These are phyloP conservation scores for Saxidomus purpurata DNA, from an alignment of 1,140 invertebrate genomes.

Conservation along the genomic window DNA sequence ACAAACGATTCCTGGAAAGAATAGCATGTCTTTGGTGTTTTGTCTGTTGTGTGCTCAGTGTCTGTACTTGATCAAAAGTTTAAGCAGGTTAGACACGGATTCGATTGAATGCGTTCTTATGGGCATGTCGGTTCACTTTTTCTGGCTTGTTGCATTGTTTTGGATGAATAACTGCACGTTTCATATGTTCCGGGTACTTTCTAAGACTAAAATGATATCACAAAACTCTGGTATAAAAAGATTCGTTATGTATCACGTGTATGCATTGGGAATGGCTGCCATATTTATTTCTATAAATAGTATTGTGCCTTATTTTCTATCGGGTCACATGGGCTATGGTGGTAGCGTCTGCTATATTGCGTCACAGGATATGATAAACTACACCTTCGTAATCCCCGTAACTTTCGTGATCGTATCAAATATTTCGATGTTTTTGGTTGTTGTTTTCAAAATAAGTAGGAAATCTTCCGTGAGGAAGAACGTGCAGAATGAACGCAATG, in stretches of 20 bases:
- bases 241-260: not conserved
- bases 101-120: not conserved
- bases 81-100: not conserved
- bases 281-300: not conserved
- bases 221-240: not conserved
- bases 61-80: not conserved
- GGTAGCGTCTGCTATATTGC: not conserved
- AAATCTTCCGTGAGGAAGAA: not conserved
- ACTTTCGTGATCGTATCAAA: not conserved
- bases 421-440: not conserved
- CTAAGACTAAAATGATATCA: not conserved
- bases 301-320: not conserved
- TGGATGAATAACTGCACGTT: conserved; percentile 45
- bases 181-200: conserved; percentile 9
- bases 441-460: not conserved
- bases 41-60: not conserved
- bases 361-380: not conserved
- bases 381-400: conserved; percentile 10
- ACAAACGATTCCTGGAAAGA: conserved; percentile 20
- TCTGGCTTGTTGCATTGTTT: conserved; percentile 23
- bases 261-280: not conserved
- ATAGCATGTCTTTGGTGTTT: not conserved
- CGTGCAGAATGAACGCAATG: conserved; percentile 15
- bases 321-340: not conserved
- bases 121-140: conserved; percentile 2